Percentiles rank a stretch among this genome's conserved stretches.
Evolutionary conservation across 2,797 vertebrate genomes (phyloP).

Genomic region (Pseudotriccus pelzelni): DNA sequence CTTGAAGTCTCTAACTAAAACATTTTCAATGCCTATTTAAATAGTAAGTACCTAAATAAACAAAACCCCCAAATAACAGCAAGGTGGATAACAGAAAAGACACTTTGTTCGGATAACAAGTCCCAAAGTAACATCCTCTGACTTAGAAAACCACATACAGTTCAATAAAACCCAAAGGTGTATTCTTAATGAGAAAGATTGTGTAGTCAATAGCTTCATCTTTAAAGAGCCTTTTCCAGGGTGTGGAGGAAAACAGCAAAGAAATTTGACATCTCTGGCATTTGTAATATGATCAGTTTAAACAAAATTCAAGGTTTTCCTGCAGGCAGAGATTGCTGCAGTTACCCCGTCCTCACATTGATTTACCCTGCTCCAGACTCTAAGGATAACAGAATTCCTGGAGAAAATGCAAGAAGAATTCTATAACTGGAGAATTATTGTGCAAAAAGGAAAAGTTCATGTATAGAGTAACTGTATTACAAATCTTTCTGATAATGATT

Average conservation of each 20-base stretch:
- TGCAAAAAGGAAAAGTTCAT: not conserved
- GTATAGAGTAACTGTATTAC: not conserved
- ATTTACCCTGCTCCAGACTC: slow-evolving; percentile 6
- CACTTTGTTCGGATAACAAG: not conserved
- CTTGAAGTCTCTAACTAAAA: not conserved
- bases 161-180: not conserved
- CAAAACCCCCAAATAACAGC: not conserved
- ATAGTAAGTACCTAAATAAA: not conserved
- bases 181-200: not conserved
- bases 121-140: not conserved
- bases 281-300: slow-evolving; percentile 18
- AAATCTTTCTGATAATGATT: not conserved
- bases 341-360: not conserved
- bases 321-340: not conserved
- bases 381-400: slow-evolving; percentile 11
- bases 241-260: not conserved
- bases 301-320: slow-evolving; percentile 42
- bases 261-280: not conserved
- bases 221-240: not conserved
- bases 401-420: not conserved
- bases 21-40: not conserved
- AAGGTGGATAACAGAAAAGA: not conserved
- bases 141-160: not conserved
- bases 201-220: not conserved
- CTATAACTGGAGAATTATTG: not conserved